These are phyloP conservation scores for Alloplasta piceator DNA, from an alignment of 2,888 invertebrate species.

Conservation along the genomic window DNA sequence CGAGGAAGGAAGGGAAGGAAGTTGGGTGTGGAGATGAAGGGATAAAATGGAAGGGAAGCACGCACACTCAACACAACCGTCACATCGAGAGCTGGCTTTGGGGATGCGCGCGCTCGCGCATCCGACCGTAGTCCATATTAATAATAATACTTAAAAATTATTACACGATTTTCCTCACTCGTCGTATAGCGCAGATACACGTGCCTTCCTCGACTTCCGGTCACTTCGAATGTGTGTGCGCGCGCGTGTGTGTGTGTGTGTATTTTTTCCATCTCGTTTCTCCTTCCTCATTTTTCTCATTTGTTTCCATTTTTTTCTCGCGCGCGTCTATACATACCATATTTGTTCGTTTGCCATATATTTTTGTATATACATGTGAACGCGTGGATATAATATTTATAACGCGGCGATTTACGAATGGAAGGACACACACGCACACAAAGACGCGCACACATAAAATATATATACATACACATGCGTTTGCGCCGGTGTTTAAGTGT, in stretches of 20 bases:
- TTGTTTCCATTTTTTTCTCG: constrained; percentile 33
- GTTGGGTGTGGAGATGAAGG: constrained; percentile 15
- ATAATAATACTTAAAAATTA: constrained; percentile 79
- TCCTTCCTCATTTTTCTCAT: neutral
- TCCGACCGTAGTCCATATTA: constrained; percentile 80
- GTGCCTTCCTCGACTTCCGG: constrained; percentile 9
- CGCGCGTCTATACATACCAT: constrained; percentile 62
- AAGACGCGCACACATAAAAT: constrained; percentile 60
- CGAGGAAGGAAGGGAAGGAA: constrained; percentile 23
- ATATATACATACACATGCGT: constrained; percentile 74
- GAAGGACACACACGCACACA: constrained; percentile 62
- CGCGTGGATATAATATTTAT: constrained; percentile 51
- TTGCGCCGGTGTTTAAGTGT: constrained; percentile 72
- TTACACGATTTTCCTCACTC: constrained; percentile 76
- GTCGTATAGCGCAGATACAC: constrained; percentile 31
- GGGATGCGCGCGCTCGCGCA: constrained; percentile 73
- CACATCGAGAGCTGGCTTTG: constrained; percentile 82
- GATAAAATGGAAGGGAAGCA: constrained; percentile 77
- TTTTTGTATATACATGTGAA: constrained; percentile 60
- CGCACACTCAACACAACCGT: constrained; percentile 83
- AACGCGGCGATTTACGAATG: constrained; percentile 60
- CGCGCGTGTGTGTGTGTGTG: constrained; percentile 46
- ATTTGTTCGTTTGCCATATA: constrained; percentile 60
- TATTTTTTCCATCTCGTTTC: constrained; percentile 28
- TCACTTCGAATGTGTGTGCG: constrained; percentile 53